Evolutionary conservation across 2,797 vertebrate genomes (phyloP).

Genomic region (Luscinia megarhynchos): DNA sequence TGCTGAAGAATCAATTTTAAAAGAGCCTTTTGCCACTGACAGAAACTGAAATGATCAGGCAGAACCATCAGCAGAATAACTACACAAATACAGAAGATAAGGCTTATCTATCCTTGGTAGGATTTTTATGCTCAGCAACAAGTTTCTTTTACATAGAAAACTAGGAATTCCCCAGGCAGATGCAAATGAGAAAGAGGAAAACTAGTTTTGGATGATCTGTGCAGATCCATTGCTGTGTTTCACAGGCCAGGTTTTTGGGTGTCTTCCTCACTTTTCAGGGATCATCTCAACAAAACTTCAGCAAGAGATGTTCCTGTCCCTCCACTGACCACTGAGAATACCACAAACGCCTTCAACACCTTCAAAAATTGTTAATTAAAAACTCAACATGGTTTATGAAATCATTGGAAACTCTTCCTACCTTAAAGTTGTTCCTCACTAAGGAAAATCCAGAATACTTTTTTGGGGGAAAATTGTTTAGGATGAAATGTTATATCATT

Average conservation of each 20-base stretch:
- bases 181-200: neutral
- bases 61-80: neutral
- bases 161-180: neutral
- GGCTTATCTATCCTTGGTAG: neutral
- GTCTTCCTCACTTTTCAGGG: neutral
- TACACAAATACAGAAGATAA: neutral
- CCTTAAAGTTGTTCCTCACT: neutral
- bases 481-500: neutral
- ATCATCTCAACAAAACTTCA: neutral
- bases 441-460: neutral
- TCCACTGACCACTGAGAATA: neutral
- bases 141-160: slow-evolving; percentile 7
- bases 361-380: slow-evolving; percentile 28
- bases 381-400: neutral
- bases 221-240: neutral
- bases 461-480: neutral
- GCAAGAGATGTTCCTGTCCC: neutral
- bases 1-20: neutral
- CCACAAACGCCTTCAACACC: slow-evolving; percentile 1
- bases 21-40: neutral
- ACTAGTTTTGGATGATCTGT: neutral
- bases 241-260: neutral
- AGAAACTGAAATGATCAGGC: neutral
- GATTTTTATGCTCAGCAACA: slow-evolving; percentile 25
- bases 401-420: neutral